Evolutionary conservation across 2,113 vertebrate genomes (phyloP).

Genomic region (Tonatia bakeri): DNA sequence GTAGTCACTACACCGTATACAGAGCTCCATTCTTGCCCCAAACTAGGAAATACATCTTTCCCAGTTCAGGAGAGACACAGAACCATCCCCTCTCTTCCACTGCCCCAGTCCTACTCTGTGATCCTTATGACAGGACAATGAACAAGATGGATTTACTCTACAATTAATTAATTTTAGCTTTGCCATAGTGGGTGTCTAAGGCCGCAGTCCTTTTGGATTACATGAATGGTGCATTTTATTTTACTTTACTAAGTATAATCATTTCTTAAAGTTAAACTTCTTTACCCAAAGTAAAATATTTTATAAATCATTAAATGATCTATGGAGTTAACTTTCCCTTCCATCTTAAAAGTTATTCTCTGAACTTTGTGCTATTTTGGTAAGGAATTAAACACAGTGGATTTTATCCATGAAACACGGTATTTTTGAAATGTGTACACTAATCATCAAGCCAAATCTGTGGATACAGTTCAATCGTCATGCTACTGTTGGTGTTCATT

Average conservation of each 20-base stretch:
- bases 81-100: neutral
- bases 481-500: neutral
- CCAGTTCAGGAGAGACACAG: neutral
- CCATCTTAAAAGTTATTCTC: neutral
- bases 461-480: neutral
- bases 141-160: neutral
- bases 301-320: neutral
- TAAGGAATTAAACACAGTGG: constrained; percentile 1
- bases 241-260: neutral
- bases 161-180: neutral
- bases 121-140: neutral
- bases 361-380: neutral
- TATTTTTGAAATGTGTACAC: neutral
- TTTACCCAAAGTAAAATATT: neutral
- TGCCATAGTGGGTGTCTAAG: neutral
- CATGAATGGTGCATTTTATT: neutral
- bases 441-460: neutral
- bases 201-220: neutral
- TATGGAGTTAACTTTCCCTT: neutral
- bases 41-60: neutral
- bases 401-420: neutral
- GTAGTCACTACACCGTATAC: neutral
- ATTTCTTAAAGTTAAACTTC: constrained; percentile 32
- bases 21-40: neutral
- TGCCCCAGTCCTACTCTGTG: neutral